phyloP scores from a whole-genome alignment of 2,113 vertebrate genomes.

The Cyrtonyx montezumae region DNA sequence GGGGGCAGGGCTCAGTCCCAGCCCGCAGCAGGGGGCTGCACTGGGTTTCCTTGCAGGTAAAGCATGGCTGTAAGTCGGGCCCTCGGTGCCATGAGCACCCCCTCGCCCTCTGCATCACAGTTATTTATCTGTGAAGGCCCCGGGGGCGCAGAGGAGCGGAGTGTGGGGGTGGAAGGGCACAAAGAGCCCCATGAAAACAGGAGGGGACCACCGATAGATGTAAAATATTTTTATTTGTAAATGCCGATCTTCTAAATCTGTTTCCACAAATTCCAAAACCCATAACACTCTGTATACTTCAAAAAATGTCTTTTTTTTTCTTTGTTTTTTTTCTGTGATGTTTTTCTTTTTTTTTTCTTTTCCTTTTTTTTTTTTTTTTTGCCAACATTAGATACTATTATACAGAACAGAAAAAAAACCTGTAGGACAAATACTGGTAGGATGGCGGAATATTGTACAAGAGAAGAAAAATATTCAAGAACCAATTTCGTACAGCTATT shows the following conservation, averaged over 20 bases:
- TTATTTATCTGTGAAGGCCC: no score
- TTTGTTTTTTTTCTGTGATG: conserved; percentile 65
- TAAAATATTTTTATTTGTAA: conserved; percentile 99
- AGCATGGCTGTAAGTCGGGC: no score
- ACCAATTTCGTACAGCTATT: conserved; percentile 99
- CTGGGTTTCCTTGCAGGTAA: not conserved
- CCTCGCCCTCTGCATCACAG: no score
- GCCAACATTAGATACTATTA: conserved; percentile 90
- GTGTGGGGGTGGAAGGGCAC: not conserved
- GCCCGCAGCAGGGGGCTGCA: rapidly evolving
- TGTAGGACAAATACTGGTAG: conserved; percentile 97
- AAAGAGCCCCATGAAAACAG: not conserved
- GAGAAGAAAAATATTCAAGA: conserved; percentile 99
- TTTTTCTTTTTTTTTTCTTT: conserved; percentile 50
- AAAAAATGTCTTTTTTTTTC: conserved; percentile 75
- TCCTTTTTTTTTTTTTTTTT: conserved; percentile 61
- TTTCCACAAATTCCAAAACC: conserved; percentile 98
- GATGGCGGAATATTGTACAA: conserved; percentile 94
- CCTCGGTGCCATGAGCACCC: no score
- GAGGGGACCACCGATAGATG: conserved; percentile 75
- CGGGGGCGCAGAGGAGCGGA: no score
- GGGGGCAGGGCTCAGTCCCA: not conserved
- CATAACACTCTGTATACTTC: conserved; percentile 94
- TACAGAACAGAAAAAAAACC: conserved; percentile 91
- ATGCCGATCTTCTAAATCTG: conserved; percentile 98